Evolutionary conservation across 1,140 invertebrate genomes (phyloP), one percentile per base, ranked within the genome.

Genomic region (Manduca sexta): DNA sequence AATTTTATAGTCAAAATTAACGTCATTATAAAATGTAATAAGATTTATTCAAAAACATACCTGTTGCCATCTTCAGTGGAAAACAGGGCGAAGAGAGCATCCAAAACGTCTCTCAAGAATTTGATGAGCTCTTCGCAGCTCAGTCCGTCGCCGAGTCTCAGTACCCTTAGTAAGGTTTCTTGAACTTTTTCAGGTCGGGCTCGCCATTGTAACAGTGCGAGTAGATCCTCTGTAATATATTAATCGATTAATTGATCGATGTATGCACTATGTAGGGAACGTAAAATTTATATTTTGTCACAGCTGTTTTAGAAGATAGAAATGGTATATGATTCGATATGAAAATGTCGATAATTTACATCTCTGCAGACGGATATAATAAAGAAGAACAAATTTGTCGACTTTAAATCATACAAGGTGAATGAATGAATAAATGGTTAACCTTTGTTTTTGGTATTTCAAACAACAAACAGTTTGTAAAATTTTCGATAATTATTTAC

Each of bases 31-130:
- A n/a, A n/a, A n/a, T n/a, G n/a, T n/a, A n/a, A n/a, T n/a, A n/a
- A n/a, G n/a, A n/a, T n/a, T n/a, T n/a, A n/a, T n/a, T n/a, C n/a
- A n/a, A n/a, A n/a, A n/a, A n/a, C n/a, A n/a, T n/a, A 85, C 85
- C 85, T 95, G 69, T 97, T 96, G 1, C 95, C 96, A 74, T 98
- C 94, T 84, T 97, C 95, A 21, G 94, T 97, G 30, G 94, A 97
- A 74, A 98, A 97, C 88, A 98, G 93, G 11, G 95, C 93, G 73
- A 98, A 99, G 0, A 99, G 78, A 0, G 96, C 95, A 74, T 99
- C 98, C 1, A 99, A 84, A 13, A 98, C 95, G 75, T 99, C 97
- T 76, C 98, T 95, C 1, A 99, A 86, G 84, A 99, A 99, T 83
- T 98, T 98, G 0, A 98, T 95, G n/a, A 97, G 86, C 80, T 98